Conservation (phyloP, 1,140 invertebrate species). For the Arion vulgaris region DNA sequence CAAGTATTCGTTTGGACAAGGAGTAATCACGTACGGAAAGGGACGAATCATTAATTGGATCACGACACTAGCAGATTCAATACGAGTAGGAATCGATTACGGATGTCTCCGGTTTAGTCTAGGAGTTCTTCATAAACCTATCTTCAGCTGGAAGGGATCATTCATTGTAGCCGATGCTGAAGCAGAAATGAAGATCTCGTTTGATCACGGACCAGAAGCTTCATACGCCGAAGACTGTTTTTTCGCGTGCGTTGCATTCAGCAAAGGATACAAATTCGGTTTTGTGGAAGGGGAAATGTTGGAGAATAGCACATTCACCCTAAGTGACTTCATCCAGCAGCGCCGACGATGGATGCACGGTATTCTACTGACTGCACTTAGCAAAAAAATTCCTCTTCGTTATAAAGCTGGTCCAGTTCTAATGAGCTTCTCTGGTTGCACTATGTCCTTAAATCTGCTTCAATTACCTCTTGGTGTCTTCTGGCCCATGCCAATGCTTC, state of each 20-base stretch:
- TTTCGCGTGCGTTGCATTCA: conserved; percentile 91
- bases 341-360: conserved; percentile 97
- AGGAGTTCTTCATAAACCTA: conserved; percentile 91
- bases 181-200: conserved; percentile 91
- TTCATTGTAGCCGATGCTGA: conserved; percentile 80
- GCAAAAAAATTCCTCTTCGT: conserved; percentile 84
- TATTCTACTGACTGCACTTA: conserved; percentile 94
- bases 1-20: conserved; percentile 97
- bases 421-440: conserved; percentile 96
- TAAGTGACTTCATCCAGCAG: conserved; percentile 96
- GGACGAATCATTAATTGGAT: conserved; percentile 96
- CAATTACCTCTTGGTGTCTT: conserved; percentile 88
- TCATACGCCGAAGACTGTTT: conserved; percentile 98
- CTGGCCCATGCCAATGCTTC: conserved; percentile 84
- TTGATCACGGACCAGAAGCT: conserved; percentile 94
- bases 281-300: conserved; percentile 87
- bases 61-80: conserved; percentile 95
- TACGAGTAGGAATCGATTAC: conserved; percentile 91
- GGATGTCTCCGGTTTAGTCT: conserved; percentile 95
- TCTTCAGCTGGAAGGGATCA: conserved; percentile 93
- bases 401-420: conserved; percentile 89
- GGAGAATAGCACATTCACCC: conserved; percentile 96
- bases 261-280: conserved; percentile 73
- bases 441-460: conserved; percentile 91
- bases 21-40: conserved; percentile 97